Conservation (phyloP, 1,140 invertebrate genomes). For the Drosophila pandora region DNA sequence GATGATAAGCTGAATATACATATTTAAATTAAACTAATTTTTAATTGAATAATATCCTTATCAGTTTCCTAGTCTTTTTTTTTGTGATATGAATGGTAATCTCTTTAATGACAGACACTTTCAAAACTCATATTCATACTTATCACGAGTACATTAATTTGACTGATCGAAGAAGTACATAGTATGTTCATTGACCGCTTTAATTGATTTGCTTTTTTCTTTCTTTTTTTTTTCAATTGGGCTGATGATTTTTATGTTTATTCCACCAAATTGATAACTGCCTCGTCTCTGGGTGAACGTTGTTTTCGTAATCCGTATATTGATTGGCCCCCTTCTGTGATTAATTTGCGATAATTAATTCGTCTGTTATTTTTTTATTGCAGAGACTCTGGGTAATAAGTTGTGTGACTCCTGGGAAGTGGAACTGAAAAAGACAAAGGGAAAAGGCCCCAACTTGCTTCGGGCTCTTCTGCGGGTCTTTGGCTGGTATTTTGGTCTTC, state of each 20-base stretch:
- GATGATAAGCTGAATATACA: not conserved
- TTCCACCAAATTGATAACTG: constrained; percentile 37
- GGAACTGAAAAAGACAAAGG: constrained; percentile 60
- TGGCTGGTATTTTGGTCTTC: constrained; percentile 61
- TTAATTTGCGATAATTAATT: constrained; percentile 20
- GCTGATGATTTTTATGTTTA: constrained; percentile 14
- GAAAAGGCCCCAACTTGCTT: constrained; percentile 60
- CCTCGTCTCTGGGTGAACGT: not conserved
- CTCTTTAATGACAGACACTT: constrained; percentile 1
- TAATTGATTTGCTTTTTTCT: constrained; percentile 40
- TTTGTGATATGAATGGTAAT: not conserved
- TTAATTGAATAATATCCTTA: not conserved
- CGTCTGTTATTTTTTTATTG: constrained; percentile 13
- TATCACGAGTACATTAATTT: constrained; percentile 43
- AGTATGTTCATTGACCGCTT: constrained; percentile 54
- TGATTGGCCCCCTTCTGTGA: constrained; percentile 15
- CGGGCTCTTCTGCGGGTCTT: constrained; percentile 63
- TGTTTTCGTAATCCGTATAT: constrained; percentile 44
- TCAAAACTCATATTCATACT: constrained; percentile 6
- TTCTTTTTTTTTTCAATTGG: constrained; percentile 29
- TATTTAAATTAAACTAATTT: not conserved
- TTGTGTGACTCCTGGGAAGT: constrained; percentile 68
- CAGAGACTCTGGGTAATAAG: constrained; percentile 73
- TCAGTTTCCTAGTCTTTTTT: constrained; percentile 6
- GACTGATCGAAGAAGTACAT: constrained; percentile 47